Conservation (phyloP, 1,140 invertebrate species). For the Lerema accius region DNA sequence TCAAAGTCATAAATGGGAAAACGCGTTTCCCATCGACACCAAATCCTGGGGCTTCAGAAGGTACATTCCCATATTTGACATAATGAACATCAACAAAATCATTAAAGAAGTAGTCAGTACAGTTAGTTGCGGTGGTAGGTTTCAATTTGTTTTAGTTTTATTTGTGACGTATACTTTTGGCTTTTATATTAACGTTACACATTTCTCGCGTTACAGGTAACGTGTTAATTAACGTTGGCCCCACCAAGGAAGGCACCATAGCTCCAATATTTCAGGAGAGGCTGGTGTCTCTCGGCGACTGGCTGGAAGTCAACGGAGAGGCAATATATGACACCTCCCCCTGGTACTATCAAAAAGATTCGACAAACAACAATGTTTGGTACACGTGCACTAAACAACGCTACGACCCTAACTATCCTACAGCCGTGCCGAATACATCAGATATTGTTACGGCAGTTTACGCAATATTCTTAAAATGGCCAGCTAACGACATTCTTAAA, state of each 20-base stretch:
- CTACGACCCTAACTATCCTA: constrained; percentile 50
- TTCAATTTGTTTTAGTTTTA: too few relatives aligned
- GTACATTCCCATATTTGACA: constrained; percentile 84
- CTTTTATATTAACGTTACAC: not conserved
- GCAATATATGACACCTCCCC: constrained; percentile 93
- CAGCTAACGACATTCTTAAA: constrained; percentile 80
- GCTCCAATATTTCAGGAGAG: constrained; percentile 95
- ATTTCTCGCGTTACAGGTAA: constrained; percentile 84
- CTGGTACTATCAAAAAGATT: constrained; percentile 93
- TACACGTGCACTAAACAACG: constrained; percentile 85
- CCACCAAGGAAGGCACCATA: constrained; percentile 95
- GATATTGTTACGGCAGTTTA: constrained; percentile 82
- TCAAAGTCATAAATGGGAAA: constrained; percentile 94
- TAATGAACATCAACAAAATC: too few relatives aligned
- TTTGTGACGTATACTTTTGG: too few relatives aligned
- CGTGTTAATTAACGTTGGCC: constrained; percentile 94
- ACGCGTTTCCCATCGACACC: constrained; percentile 95
- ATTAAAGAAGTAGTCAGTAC: too few relatives aligned
- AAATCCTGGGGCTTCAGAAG: constrained; percentile 94
- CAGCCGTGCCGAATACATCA: constrained; percentile 37
- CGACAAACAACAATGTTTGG: constrained; percentile 88
- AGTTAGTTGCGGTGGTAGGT: too few relatives aligned
- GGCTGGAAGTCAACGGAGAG: constrained; percentile 93
- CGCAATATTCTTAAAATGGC: constrained; percentile 88
- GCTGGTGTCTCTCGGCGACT: constrained; percentile 87